Percentiles rank a stretch among this genome's conserved stretches.
These are phyloP conservation scores for Cheilosia vernalis DNA, from an alignment of 2,888 invertebrate species.

Conservation along the genomic window DNA sequence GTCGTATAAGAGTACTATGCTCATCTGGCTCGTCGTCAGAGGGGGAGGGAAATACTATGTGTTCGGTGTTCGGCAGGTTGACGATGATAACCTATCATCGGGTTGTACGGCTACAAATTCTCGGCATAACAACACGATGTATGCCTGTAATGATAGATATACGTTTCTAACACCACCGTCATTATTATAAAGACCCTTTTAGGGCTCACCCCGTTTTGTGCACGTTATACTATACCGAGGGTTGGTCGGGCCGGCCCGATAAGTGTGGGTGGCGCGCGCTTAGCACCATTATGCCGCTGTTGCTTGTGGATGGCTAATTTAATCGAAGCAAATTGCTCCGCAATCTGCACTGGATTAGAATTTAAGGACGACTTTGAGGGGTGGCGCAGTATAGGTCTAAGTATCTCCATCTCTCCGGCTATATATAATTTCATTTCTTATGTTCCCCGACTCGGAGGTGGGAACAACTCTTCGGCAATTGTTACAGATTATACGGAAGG, in stretches of 20 bases:
- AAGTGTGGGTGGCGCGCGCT: conserved; percentile 58
- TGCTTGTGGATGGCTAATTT: conserved; percentile 80
- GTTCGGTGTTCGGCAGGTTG: conserved; percentile 70
- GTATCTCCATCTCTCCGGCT: conserved; percentile 34
- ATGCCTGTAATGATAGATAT: conserved; percentile 74
- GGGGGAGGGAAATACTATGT: background rate
- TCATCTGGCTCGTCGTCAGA: conserved; percentile 16
- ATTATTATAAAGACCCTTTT: conserved; percentile 55
- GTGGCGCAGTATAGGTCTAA: conserved; percentile 11
- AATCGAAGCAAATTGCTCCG: conserved; percentile 83
- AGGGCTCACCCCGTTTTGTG: conserved; percentile 37
- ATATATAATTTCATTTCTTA: conserved; percentile 63
- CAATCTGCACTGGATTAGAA: conserved; percentile 82
- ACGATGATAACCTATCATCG: conserved; percentile 70
- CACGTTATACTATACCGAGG: conserved; percentile 9
- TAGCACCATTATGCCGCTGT: conserved; percentile 49
- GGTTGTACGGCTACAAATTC: conserved; percentile 62
- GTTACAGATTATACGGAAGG: conserved; percentile 60
- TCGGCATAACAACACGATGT: conserved; percentile 70
- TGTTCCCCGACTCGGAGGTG: conserved; percentile 52
- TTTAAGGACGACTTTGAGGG: conserved; percentile 49
- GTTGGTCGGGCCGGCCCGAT: conserved; percentile 42
- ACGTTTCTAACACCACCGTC: conserved; percentile 42
- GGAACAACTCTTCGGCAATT: conserved; percentile 40
- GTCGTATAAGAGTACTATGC: background rate